Evolutionary conservation across 2,113 vertebrate species (phyloP).

Genomic region (Greenwoodochromis staneri): DNA sequence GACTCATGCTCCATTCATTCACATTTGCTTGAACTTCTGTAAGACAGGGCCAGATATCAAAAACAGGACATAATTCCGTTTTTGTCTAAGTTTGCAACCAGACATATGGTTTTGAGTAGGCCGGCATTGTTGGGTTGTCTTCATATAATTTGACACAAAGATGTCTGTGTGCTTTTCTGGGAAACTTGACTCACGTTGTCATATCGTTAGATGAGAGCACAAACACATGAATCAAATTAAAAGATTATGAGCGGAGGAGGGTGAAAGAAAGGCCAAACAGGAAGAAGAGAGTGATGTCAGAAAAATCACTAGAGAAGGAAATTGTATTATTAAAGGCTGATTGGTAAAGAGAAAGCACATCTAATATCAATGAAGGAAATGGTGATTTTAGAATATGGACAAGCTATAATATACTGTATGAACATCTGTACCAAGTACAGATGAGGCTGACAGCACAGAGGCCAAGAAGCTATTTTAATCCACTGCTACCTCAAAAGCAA

Average conservation of each 20-base stretch:
- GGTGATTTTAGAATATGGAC: not conserved
- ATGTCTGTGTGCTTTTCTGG: conserved; percentile 7
- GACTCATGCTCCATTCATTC: conserved; percentile 25
- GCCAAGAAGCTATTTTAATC: not conserved
- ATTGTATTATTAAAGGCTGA: not conserved
- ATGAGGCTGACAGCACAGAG: not conserved
- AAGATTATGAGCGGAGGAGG: not conserved
- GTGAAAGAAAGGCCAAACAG: not conserved
- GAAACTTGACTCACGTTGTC: not conserved
- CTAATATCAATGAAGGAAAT: not conserved
- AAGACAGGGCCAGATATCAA: conserved; percentile 32
- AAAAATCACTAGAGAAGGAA: not conserved
- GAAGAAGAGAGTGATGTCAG: not conserved
- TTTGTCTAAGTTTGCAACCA: not conserved
- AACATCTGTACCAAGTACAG: not conserved
- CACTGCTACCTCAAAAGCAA: not conserved
- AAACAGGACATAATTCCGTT: not conserved
- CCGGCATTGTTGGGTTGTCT: not conserved
- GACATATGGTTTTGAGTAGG: conserved; percentile 9
- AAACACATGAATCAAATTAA: conserved; percentile 24
- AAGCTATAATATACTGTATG: not conserved
- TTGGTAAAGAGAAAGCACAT: not conserved
- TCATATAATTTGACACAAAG: conserved; percentile 5
- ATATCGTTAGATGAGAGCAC: not conserved
- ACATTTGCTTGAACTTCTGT: conserved; percentile 44